Evolutionary conservation across 2,888 invertebrate genomes (phyloP), one percentile per base, ranked within the genome.

Genomic region (Tachystola acroxantha): DNA sequence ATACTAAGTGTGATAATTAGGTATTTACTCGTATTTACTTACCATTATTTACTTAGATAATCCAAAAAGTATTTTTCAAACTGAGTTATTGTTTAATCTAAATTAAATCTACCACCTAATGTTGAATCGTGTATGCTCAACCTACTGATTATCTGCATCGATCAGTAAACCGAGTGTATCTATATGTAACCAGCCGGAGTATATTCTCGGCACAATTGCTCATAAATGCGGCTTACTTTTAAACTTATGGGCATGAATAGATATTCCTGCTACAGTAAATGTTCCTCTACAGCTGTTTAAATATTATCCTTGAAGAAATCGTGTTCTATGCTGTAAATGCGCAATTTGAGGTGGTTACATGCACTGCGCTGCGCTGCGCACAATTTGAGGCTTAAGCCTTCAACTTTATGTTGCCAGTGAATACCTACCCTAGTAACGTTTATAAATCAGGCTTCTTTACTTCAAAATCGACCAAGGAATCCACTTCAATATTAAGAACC

Each of bases 301-400:
- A 60, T 57, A 59, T 64, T 58, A 69, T 68, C 77, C 75, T 78
- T 80, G 75, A 71, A 70, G 47, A 61, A 67, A 63, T 77, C 73
- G 75, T 78, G 71, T 61, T 61, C 50, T 58, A 60, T 55, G 57
- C 57, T 55, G 60, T 64, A 68, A 74, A 73, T 64, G 62, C 57
- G 64, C 68, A 74, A 69, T 77, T 71, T 68, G 47, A 64, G 52
- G 57, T 58, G 57, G 57, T 67, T 67, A 67, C 20, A 34, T 59
- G 60, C 53, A 56, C 55, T 53, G 46, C 47, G 47, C 57, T 59
- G 60, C 53, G 56, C 55, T 53, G 46, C 47, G 47, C 57, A 58
- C 55, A 59, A 62, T 65, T 70, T 63, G 61, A 61, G 52, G 52
- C 53, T 43, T n/a, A 53, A 63, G 53, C 57, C 60, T 57, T 59